Conservation (phyloP, 2,797 vertebrate genomes). For the Falco berigora region DNA sequence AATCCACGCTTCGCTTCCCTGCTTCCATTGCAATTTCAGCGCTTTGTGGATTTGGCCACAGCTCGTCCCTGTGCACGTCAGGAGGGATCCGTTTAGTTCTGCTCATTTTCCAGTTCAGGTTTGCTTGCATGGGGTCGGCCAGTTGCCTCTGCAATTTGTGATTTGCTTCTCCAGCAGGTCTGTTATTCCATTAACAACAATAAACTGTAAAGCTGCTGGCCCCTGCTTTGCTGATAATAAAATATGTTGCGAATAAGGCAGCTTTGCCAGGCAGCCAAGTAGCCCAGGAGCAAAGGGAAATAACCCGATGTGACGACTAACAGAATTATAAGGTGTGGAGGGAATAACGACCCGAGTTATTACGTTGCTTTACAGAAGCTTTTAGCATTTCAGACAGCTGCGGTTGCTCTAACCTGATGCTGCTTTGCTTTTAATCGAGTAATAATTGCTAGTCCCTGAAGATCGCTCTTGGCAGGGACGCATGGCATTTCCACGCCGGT, state of each 20-base stretch:
- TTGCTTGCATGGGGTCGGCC: background rate
- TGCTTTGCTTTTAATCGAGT: background rate
- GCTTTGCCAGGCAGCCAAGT: background rate
- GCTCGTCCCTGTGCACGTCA: background rate
- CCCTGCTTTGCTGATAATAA: background rate
- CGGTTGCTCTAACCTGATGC: background rate
- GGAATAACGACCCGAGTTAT: background rate
- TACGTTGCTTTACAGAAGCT: background rate
- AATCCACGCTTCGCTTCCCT: background rate
- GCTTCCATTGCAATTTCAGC: background rate
- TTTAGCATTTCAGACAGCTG: background rate
- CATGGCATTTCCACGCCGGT: background rate
- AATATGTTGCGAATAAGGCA: fast-evolving
- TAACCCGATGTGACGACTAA: background rate
- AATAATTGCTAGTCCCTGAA: background rate
- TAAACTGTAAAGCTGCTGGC: background rate
- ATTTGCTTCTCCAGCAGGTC: background rate
- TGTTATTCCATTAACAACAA: background rate
- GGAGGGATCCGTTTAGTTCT: background rate
- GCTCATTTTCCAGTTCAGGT: background rate
- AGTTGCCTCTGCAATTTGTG: background rate
- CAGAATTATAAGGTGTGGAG: background rate
- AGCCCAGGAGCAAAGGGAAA: background rate
- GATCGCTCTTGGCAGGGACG: background rate
- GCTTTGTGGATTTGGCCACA: background rate